These are phyloP conservation scores for Vipera latastei DNA, from an alignment of 2,797 vertebrate genomes.

Conservation along the genomic window DNA sequence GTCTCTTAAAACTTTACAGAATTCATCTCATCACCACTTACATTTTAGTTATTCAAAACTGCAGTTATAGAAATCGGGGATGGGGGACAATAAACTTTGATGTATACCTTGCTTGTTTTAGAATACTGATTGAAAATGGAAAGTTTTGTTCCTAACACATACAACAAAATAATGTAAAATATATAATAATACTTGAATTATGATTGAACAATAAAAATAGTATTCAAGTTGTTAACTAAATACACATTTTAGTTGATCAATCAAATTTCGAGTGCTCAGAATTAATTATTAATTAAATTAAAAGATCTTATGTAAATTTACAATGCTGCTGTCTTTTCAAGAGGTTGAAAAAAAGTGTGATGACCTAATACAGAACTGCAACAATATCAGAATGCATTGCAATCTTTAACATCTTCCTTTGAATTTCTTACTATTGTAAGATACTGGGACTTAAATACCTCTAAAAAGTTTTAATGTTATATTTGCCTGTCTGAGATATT, in stretches of 20 bases:
- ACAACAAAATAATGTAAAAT: background rate
- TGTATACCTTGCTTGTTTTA: background rate
- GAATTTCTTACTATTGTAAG: background rate
- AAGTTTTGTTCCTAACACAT: background rate
- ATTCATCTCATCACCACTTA: background rate
- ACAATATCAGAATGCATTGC: background rate
- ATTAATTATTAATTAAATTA: background rate
- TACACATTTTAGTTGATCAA: background rate
- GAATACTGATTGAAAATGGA: background rate
- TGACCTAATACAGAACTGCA: background rate
- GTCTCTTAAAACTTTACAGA: conserved; percentile 19
- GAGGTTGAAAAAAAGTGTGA: background rate
- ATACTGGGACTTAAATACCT: background rate
- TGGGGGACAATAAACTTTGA: background rate
- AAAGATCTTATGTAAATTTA: background rate
- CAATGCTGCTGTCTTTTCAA: background rate
- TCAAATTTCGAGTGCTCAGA: background rate
- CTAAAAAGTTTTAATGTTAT: background rate
- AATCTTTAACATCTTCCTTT: background rate
- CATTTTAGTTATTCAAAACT: conserved; percentile 16
- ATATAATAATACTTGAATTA: background rate
- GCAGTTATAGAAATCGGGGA: conserved; percentile 10
- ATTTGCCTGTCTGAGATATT: background rate
- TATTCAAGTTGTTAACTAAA: background rate
- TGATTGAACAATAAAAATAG: background rate